Evolutionary conservation across 2,113 vertebrate species (phyloP).

Genomic region (Cygnus atratus): DNA sequence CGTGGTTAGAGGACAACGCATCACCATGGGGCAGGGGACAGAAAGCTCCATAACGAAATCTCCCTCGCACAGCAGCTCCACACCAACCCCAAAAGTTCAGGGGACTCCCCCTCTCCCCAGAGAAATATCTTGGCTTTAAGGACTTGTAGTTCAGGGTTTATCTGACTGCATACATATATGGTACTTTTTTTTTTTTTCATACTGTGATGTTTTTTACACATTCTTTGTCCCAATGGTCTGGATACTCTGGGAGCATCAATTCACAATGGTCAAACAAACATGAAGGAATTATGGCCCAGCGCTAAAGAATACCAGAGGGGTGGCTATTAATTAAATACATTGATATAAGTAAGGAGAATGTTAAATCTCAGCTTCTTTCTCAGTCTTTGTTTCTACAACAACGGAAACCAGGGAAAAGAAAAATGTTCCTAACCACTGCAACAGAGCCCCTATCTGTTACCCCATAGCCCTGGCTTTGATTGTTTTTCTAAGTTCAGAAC

Average conservation of each 20-base stretch:
- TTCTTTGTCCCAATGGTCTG: background rate
- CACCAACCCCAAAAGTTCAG: background rate
- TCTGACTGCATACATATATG: background rate
- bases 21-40: background rate
- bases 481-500: background rate
- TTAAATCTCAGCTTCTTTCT: background rate
- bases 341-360: background rate
- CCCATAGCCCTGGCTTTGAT: background rate
- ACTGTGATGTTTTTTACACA: background rate
- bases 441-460: background rate
- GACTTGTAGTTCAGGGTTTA: background rate
- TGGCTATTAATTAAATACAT: background rate
- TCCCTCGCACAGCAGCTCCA: background rate
- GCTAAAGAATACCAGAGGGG: background rate
- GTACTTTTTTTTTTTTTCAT: background rate
- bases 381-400: background rate
- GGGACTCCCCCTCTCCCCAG: background rate
- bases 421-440: background rate
- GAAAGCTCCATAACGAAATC: background rate
- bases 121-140: background rate
- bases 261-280: background rate
- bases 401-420: background rate
- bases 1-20: background rate
- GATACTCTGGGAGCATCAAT: background rate
- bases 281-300: background rate